phyloP scores from a whole-genome alignment of 2,113 vertebrate species.

The Pluvialis apricaria region DNA sequence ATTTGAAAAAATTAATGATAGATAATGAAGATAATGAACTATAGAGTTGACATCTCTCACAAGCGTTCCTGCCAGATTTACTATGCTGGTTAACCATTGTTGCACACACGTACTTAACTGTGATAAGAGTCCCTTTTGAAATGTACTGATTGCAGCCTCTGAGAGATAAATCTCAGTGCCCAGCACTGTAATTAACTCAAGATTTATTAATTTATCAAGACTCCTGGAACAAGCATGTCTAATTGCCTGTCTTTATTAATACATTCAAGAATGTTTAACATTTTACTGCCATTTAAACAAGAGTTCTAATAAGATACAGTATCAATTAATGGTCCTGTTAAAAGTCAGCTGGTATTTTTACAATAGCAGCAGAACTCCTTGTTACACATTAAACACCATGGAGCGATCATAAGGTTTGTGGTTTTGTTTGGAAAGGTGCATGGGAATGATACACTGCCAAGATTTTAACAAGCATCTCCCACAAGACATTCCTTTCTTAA shows the following conservation, averaged over 20 bases:
- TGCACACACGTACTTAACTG: neutral
- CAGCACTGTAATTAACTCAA: constrained; percentile 41
- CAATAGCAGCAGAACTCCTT: constrained; percentile 12
- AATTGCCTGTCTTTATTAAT: constrained; percentile 64
- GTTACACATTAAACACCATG: neutral
- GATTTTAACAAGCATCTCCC: neutral
- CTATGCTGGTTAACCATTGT: neutral
- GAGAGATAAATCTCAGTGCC: constrained; percentile 23
- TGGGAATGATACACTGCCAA: neutral
- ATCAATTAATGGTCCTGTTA: constrained; percentile 64
- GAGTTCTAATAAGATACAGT: constrained; percentile 57
- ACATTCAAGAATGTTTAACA: constrained; percentile 55
- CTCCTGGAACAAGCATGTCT: constrained; percentile 46
- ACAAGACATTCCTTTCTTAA: constrained; percentile 5
- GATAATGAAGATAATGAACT: neutral
- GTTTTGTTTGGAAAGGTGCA: constrained; percentile 28
- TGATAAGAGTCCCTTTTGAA: neutral
- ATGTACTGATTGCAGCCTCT: neutral
- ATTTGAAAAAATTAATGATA: neutral
- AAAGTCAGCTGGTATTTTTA: constrained; percentile 63
- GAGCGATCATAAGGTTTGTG: neutral
- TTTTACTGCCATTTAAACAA: constrained; percentile 66
- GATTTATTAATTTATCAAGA: constrained; percentile 65
- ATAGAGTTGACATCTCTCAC: neutral
- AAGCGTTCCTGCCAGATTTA: neutral